Base-by-base conservation (phyloP, 2,113 vertebrate species). In the Siphamia tubifer region DNA sequence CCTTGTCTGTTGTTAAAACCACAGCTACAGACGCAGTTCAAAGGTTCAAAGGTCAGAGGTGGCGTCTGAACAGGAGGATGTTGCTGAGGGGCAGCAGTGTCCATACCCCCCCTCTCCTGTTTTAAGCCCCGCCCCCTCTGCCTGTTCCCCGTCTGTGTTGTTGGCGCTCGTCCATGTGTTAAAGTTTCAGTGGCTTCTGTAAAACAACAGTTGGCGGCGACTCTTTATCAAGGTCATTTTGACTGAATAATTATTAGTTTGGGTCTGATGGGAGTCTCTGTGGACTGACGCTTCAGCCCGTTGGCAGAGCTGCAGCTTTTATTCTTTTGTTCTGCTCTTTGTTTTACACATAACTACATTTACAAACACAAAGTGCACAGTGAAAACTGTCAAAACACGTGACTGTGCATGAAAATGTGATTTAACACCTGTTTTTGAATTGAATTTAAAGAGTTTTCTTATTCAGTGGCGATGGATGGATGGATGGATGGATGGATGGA, bases 1-100 rank as follows among this genome's bases (percentile, higher is more conserved):
- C 52, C 1, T 34, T 68, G 47, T 72, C 66, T 69, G 24, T 17
- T 3, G 57, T 4, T 44, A 70, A 74, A 74, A 36, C 27, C 39
- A 69, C 31, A 52, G 55, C 43, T 31, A 20, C 38, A 56, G 17
- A 74, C 60, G 9, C 11, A 74, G 66, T 65, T 70, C 70, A 51
- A 54, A 72, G 49, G 58, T 64, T 77, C 68, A 63, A 60, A 79
- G 68, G 69, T 66, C 48, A 66, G 51, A 69, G 25, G 25, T 23
- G 35, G 39, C 34, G 42, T 9, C 31, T 34, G 31, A 67, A 45
- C 49, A 23, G 48, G 38, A 36, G 6, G 38, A 72, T 70, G 54
- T 40, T 44, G 55, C 68, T 60, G 23, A 15, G 24, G 49, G 56
- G 24, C 52, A 74, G 40, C 23, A 21, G 42, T 76, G 54, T 68